Percentiles rank a stretch among this genome's conserved stretches.
phyloP scores from a whole-genome alignment of 2,888 invertebrate species.

The Galerucella calmariensis region DNA sequence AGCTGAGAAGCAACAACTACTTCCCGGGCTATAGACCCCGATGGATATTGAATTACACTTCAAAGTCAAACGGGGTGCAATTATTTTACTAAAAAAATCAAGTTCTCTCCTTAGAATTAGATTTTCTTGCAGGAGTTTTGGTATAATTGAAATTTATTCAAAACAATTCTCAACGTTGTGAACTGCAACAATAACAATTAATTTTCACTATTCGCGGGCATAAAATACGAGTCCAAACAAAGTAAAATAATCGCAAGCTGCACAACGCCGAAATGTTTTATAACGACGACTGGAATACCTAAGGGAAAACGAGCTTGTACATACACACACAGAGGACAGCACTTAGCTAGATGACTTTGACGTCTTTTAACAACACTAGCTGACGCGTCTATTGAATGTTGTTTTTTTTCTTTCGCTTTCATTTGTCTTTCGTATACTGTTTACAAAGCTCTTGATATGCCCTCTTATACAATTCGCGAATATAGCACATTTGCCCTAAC shows the following conservation, averaged over 20 bases:
- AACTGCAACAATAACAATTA: background rate
- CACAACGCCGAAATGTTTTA: constrained; percentile 5
- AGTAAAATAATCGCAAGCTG: constrained; percentile 6
- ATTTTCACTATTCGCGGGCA: background rate
- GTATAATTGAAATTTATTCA: background rate
- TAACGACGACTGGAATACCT: constrained; percentile 2
- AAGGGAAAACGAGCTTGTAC: constrained; percentile 13
- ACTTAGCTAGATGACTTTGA: constrained; percentile 61
- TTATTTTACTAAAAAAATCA: too few relatives aligned
- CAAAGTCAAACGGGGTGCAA: too few relatives aligned
- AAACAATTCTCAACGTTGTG: background rate
- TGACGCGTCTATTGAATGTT: constrained; percentile 51
- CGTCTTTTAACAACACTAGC: constrained; percentile 56
- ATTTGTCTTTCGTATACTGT: constrained; percentile 48
- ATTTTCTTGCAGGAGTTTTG: background rate
- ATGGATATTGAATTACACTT: too few relatives aligned
- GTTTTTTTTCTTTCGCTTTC: constrained; percentile 48
- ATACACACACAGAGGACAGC: constrained; percentile 51
- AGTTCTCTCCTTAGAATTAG: background rate
- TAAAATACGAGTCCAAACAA: constrained; percentile 4
- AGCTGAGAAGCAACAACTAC: too few relatives aligned
- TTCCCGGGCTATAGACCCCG: too few relatives aligned
- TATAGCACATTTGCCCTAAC: background rate
- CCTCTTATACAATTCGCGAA: constrained; percentile 9
- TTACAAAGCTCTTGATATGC: constrained; percentile 43